A percentile compares a stretch with the other conserved stretches of the same genome.
phyloP scores from a whole-genome alignment of 2,113 vertebrate genomes.

The Pardalotus punctatus region DNA sequence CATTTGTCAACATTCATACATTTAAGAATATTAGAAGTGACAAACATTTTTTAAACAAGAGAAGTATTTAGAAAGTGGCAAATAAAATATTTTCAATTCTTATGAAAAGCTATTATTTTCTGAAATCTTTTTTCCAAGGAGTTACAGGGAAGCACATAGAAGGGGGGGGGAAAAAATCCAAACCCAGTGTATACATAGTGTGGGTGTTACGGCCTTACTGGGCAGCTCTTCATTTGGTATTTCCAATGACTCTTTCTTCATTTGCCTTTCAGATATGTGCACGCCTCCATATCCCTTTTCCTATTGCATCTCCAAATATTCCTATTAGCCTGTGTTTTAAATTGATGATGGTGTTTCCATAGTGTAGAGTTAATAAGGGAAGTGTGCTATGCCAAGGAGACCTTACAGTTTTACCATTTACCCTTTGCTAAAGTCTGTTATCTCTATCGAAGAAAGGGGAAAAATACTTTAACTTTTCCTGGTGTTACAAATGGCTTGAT shows the following conservation, averaged over 20 bases:
- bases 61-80: neutral
- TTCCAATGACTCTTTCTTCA: neutral
- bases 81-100: neutral
- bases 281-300: neutral
- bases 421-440: neutral
- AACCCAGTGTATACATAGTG: rapidly evolving
- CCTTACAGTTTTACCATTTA: neutral
- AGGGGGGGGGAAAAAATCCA: neutral
- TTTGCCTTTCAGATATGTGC: neutral
- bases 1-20: neutral
- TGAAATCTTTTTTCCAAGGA: neutral
- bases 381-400: neutral
- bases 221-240: neutral
- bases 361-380: neutral
- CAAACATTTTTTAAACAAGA: neutral
- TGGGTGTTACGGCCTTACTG: neutral
- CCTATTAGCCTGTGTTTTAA: neutral
- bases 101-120: neutral
- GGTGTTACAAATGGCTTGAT: neutral
- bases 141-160: neutral
- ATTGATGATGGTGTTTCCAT: neutral
- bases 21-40: neutral
- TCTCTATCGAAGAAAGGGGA: neutral
- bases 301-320: neutral
- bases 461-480: neutral